A percentile compares a stretch with the other conserved stretches of the same genome.
phyloP scores from a whole-genome alignment of 2,797 vertebrate genomes.

The Anguilla megastoma region DNA sequence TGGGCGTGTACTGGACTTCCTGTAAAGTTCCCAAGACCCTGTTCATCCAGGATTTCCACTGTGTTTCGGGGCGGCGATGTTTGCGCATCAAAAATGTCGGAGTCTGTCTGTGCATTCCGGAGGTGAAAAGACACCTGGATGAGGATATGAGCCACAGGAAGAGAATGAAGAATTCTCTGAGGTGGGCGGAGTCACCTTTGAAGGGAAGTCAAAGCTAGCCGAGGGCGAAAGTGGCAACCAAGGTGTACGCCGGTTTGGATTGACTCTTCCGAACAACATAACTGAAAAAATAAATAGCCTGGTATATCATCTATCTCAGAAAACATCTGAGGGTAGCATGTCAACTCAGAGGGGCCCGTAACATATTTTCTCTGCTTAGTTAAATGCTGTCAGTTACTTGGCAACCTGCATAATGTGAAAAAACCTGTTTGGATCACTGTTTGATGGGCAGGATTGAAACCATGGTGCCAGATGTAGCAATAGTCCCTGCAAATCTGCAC shows the following conservation, averaged over 20 bases:
- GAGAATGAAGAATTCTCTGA: slow-evolving; percentile 21
- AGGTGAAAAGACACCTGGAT: neutral
- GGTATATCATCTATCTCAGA: neutral
- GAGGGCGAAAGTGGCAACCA: neutral
- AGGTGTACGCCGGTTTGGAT: neutral
- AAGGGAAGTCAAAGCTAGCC: slow-evolving; percentile 13
- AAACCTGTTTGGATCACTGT: neutral
- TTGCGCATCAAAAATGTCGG: neutral
- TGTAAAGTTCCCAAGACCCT: neutral
- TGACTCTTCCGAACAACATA: slow-evolving; percentile 6
- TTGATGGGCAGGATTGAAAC: neutral
- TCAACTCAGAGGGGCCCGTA: neutral
- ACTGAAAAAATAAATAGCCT: neutral
- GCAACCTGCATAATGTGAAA: neutral
- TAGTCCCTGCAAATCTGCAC: neutral
- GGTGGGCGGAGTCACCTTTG: slow-evolving; percentile 8
- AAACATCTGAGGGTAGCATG: neutral
- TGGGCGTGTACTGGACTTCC: neutral
- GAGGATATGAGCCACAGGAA: slow-evolving; percentile 2
- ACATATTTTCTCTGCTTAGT: slow-evolving; percentile 19
- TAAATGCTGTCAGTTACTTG: neutral
- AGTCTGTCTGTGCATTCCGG: slow-evolving; percentile 18
- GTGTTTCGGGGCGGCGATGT: neutral
- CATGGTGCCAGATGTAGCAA: neutral
- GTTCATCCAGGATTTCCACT: neutral